Evolutionary conservation across 2,113 vertebrate species (phyloP).

Genomic region (Stomatorhinus ivindoensis): DNA sequence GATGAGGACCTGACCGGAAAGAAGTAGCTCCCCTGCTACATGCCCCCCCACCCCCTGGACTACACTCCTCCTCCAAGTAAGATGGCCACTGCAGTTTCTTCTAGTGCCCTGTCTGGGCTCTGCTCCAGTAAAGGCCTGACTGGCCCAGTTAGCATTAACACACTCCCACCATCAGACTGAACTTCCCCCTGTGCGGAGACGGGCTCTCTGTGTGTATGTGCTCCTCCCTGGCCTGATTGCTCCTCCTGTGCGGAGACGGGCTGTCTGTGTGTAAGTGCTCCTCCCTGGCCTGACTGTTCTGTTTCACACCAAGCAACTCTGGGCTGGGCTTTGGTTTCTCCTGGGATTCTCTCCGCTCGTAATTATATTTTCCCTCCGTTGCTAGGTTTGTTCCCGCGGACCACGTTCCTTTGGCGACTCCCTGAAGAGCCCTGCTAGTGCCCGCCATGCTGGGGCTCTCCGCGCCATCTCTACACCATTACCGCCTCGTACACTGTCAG

Average conservation of each 20-base stretch:
- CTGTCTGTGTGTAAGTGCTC: background rate
- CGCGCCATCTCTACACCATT: background rate
- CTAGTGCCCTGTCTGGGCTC: background rate
- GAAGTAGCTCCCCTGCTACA: constrained; percentile 45
- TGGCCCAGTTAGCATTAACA: background rate
- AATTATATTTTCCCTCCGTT: constrained; percentile 18
- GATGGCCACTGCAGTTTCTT: constrained; percentile 22
- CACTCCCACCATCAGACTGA: background rate
- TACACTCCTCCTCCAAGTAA: constrained; percentile 46
- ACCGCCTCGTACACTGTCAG: background rate
- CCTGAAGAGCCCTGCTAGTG: constrained; percentile 5
- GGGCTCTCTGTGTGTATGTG: no score
- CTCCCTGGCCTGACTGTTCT: background rate
- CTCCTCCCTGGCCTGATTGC: background rate
- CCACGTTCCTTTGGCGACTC: constrained; percentile 43
- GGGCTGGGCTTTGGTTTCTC: background rate
- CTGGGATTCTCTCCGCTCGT: background rate
- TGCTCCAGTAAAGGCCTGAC: background rate
- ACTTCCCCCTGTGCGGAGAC: no score
- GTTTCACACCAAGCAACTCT: background rate
- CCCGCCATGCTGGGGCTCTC: constrained; percentile 12
- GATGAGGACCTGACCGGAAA: constrained; percentile 74
- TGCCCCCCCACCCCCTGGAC: background rate
- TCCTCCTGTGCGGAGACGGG: background rate
- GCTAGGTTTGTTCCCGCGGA: constrained; percentile 50